A percentile compares a stretch with the other conserved stretches of the same genome.
Evolutionary conservation across 2,888 invertebrate genomes (phyloP).

Genomic region (Agelastica alni): DNA sequence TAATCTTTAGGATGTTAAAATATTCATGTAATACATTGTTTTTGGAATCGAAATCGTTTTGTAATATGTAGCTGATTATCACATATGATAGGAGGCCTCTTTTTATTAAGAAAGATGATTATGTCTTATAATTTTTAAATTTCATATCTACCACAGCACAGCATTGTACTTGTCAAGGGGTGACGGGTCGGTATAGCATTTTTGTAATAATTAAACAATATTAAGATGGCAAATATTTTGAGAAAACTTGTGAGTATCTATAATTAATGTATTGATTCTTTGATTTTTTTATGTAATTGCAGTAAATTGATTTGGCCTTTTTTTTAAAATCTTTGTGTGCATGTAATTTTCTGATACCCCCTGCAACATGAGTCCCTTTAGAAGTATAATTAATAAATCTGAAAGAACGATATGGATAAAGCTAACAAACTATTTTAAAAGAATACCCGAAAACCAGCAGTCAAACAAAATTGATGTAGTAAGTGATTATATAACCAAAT

Average conservation of each 20-base stretch:
- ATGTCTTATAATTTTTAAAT: no score
- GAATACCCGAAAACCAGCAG: conserved; percentile 27
- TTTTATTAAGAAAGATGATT: no score
- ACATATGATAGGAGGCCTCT: no score
- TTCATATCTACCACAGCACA: no score
- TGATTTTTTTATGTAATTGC: conserved; percentile 8
- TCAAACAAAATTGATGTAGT: conserved; percentile 34
- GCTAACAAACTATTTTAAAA: conserved; percentile 26
- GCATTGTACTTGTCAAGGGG: conserved; percentile 3
- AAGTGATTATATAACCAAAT: conserved; percentile 45
- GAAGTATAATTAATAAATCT: conserved; percentile 26
- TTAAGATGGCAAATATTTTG: conserved; percentile 45
- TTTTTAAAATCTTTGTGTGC: conserved; percentile 10
- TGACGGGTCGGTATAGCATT: background rate
- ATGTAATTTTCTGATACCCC: conserved; percentile 8
- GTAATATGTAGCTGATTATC: no score
- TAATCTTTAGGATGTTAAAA: no score
- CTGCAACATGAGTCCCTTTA: conserved; percentile 35
- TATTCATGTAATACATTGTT: no score
- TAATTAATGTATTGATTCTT: background rate
- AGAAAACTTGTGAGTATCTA: conserved; percentile 45
- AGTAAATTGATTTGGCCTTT: conserved; percentile 15
- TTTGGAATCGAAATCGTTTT: no score
- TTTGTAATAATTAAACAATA: conserved; percentile 1
- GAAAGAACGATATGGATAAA: conserved; percentile 15